phyloP scores from a whole-genome alignment of 2,113 vertebrate genomes.

The Pithys albifrons region DNA sequence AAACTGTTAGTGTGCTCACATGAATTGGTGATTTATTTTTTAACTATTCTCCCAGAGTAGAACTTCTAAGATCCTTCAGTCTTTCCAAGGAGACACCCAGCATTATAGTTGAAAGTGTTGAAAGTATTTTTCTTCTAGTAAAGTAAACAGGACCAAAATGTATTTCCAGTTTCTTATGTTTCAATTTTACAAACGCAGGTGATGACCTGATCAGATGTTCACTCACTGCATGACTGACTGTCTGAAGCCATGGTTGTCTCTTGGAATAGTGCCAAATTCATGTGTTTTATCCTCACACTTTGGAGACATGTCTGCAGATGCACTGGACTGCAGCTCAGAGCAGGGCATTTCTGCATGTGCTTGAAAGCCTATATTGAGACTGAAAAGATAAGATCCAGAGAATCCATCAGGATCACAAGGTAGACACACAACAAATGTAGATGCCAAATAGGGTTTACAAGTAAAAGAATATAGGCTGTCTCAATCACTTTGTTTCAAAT shows the following conservation, averaged over 20 bases:
- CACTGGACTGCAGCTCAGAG: not conserved
- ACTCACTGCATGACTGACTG: not conserved
- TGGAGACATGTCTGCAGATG: not conserved
- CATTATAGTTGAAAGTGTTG: not conserved
- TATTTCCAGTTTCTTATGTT: not conserved
- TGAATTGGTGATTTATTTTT: not conserved
- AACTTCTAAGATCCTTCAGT: not conserved
- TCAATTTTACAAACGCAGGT: not conserved
- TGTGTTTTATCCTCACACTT: not conserved
- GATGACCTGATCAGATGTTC: not conserved
- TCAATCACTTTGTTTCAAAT: not conserved
- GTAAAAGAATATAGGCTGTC: not conserved
- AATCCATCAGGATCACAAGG: not conserved
- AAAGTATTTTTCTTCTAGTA: not conserved
- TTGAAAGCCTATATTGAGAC: not conserved
- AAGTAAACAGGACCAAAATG: not conserved
- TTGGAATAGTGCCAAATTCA: not conserved
- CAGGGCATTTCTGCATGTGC: not conserved
- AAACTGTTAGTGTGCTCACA: accelerated
- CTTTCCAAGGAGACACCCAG: not conserved
- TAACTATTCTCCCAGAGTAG: not conserved
- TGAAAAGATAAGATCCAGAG: not conserved
- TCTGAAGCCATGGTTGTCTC: not conserved
- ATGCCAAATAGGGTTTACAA: not conserved
- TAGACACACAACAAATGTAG: not conserved